phyloP scores from a whole-genome alignment of 2,113 vertebrate species.

The Garra rufa region DNA sequence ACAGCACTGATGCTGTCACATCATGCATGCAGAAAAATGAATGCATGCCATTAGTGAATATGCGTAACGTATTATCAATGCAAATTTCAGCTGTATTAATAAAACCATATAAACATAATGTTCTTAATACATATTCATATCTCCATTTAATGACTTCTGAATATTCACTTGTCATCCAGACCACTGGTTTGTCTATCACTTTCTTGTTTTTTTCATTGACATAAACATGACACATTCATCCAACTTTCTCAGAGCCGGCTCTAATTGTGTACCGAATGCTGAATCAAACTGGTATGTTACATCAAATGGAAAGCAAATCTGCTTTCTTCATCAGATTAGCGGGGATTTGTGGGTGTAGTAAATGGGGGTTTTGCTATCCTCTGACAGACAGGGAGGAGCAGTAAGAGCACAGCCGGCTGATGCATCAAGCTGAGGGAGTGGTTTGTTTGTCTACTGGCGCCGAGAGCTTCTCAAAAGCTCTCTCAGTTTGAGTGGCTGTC shows the following conservation, averaged over 20 bases:
- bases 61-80: slow-evolving; percentile 12
- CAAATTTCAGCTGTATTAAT: slow-evolving; percentile 2
- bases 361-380: slow-evolving; percentile 66
- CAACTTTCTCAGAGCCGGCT: slow-evolving; percentile 31
- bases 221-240: slow-evolving; percentile 48
- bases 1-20: neutral
- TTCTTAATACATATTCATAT: slow-evolving; percentile 44
- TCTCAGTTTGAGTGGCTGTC: slow-evolving; percentile 60
- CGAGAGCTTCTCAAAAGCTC: slow-evolving; percentile 57
- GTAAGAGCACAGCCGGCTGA: slow-evolving; percentile 74
- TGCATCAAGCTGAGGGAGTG: slow-evolving; percentile 71
- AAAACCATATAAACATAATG: slow-evolving; percentile 19
- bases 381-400: slow-evolving; percentile 74
- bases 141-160: slow-evolving; percentile 47
- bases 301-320: slow-evolving; percentile 69
- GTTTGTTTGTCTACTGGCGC: slow-evolving; percentile 65
- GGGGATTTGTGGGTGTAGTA: slow-evolving; percentile 66
- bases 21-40: slow-evolving; percentile 14
- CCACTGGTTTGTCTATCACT: slow-evolving; percentile 58
- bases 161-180: slow-evolving; percentile 54
- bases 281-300: slow-evolving; percentile 52
- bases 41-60: slow-evolving; percentile 3
- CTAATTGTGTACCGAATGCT: slow-evolving; percentile 33
- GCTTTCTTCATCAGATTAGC: slow-evolving; percentile 67
- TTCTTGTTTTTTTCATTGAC: slow-evolving; percentile 29